Evolutionary conservation across 1,140 invertebrate species (phyloP).

Genomic region (Ceratitis capitata): DNA sequence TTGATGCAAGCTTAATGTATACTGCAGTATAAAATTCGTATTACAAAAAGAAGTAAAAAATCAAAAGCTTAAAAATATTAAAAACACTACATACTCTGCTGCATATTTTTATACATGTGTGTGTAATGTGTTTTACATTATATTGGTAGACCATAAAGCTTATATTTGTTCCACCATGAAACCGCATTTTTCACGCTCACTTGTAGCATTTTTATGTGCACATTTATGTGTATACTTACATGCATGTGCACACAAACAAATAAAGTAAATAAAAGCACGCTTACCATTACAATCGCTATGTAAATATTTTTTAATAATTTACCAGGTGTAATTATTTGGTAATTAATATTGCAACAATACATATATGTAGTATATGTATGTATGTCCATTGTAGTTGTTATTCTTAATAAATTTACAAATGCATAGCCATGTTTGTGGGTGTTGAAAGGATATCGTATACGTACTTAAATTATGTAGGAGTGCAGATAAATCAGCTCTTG

Average conservation of each 20-base stretch:
- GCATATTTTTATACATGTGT: neutral
- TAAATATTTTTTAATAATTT: slow-evolving; percentile 32
- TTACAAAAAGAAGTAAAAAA: too few species aligned
- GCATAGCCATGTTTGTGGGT: neutral
- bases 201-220: neutral
- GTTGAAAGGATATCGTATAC: neutral
- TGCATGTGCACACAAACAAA: neutral
- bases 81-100: too few species aligned
- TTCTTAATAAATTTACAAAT: neutral
- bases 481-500: too few species aligned
- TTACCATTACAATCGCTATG: neutral
- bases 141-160: slow-evolving; percentile 3
- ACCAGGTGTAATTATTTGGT: slow-evolving; percentile 22
- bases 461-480: too few species aligned
- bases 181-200: neutral
- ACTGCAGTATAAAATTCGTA: too few species aligned
- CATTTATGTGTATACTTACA: neutral
- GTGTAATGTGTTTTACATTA: neutral
- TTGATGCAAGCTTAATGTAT: too few species aligned
- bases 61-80: too few species aligned
- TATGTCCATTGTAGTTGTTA: too few species aligned
- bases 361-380: neutral
- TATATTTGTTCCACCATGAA: neutral
- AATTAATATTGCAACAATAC: slow-evolving; percentile 2
- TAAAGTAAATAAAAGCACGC: neutral